These are phyloP conservation scores for Branchellion lobata DNA, from an alignment of 2,888 invertebrate genomes.

Conservation along the genomic window DNA sequence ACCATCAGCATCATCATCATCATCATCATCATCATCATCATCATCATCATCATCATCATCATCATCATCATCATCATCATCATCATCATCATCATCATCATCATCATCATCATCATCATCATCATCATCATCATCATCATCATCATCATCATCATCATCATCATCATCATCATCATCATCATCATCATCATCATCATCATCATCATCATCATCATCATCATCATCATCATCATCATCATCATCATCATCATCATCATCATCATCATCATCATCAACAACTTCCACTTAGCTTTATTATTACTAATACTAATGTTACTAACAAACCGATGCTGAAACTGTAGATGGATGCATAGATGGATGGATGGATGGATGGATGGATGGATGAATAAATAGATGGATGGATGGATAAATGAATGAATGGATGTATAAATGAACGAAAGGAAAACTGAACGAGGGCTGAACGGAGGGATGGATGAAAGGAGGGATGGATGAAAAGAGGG, in stretches of 20 bases:
- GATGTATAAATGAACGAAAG: no score
- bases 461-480: no score
- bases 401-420: no score
- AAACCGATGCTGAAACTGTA: no score
- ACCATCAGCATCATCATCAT: neutral
- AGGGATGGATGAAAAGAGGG: no score
- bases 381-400: no score
- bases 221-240: constrained; percentile 44
- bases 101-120: constrained; percentile 41
- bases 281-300: no score
- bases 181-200: constrained; percentile 43
- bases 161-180: constrained; percentile 32
- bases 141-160: constrained; percentile 24
- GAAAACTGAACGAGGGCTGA: no score
- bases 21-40: neutral
- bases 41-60: constrained; percentile 25
- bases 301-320: no score
- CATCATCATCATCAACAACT: constrained; percentile 35
- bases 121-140: constrained; percentile 26
- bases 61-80: neutral
- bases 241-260: constrained; percentile 39
- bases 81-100: constrained; percentile 35
- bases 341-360: no score
- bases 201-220: constrained; percentile 39
- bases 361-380: no score